Base-by-base conservation (phyloP, 2,888 invertebrate species). In the Agrochola lota region DNA sequence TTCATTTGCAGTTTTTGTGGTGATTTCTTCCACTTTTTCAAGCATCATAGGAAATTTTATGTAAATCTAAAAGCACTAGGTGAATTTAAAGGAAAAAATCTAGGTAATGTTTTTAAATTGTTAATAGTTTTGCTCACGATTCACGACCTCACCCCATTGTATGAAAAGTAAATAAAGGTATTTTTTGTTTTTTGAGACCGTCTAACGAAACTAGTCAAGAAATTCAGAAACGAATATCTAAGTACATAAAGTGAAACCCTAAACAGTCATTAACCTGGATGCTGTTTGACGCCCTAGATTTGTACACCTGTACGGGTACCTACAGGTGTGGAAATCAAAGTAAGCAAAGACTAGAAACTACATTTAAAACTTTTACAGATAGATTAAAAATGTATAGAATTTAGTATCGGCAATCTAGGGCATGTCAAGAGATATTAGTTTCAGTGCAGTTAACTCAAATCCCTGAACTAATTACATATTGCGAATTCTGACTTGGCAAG, bases 381-480 rank as follows among this genome's bases (percentile, higher is more conserved):
- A 46, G n/a, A 30, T 70, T 12, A 49, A 26, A 46, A 55, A 46
- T 80, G 5, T 35, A 70, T 55, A 62, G 46, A 67, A 43, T 78
- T 62, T 62, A 46, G 57, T 84, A 67, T 81, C 35, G 57, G 64
- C 78, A 84, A 83, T 78, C 49, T 62, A 67, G 55, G 60, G 23
- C 84, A 66, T 46, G 84, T 84, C 81, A 78, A 57, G 71, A 70
- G 46, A 70, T 30, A 81, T 83, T 81, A 81, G 71, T 83, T 84
- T 71, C 79, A 75, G 60, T 71, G 67, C 75, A 73, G 86, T 83
- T 78, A 72, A 71, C 72, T 79, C 79, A 84, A 84, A 84, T 86
- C 84, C 84, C 84, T 60, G 49, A 78, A 83, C 84, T 84, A 84
- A 84, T 84, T 84, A 35, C 35, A 35, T 35, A 84, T 71, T 67